Percentiles rank a stretch among this genome's conserved stretches.
Conservation (phyloP, 1,140 invertebrate species). For the Trichonephila clavata region DNA sequence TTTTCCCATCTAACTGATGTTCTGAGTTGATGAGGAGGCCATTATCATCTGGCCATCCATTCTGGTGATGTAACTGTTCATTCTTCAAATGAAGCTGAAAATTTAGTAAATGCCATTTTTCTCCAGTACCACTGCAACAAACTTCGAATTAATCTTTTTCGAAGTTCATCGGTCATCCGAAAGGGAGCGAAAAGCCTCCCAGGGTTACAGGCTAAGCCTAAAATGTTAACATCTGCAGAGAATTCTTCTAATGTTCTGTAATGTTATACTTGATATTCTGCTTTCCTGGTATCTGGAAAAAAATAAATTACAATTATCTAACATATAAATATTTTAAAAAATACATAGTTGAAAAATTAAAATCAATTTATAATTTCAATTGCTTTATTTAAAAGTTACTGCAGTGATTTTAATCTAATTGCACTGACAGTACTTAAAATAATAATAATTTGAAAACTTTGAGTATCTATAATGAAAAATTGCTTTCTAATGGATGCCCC, state of each 20-base stretch:
- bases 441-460: too few species aligned
- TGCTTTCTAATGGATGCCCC: too few species aligned
- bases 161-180: conserved; percentile 81
- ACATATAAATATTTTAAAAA: too few species aligned
- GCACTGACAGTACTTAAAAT: too few species aligned
- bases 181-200: conserved; percentile 14
- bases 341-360: too few species aligned
- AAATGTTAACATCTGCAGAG: conserved; percentile 69
- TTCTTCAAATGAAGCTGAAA: conserved; percentile 63
- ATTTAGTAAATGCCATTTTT: conserved; percentile 73
- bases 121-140: conserved; percentile 69
- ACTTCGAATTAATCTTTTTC: conserved; percentile 35
- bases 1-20: conserved; percentile 22
- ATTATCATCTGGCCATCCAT: conserved; percentile 29
- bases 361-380: too few species aligned
- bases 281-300: conserved; percentile 77
- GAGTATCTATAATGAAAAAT: too few species aligned
- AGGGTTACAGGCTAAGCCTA: conserved; percentile 71
- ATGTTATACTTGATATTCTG: conserved; percentile 78
- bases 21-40: conserved; percentile 21
- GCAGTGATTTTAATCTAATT: too few species aligned
- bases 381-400: too few species aligned
- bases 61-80: background rate
- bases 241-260: conserved; percentile 72
- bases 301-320: background rate